Conservation (phyloP, 2,113 vertebrate genomes). For the Saguinus midas region DNA sequence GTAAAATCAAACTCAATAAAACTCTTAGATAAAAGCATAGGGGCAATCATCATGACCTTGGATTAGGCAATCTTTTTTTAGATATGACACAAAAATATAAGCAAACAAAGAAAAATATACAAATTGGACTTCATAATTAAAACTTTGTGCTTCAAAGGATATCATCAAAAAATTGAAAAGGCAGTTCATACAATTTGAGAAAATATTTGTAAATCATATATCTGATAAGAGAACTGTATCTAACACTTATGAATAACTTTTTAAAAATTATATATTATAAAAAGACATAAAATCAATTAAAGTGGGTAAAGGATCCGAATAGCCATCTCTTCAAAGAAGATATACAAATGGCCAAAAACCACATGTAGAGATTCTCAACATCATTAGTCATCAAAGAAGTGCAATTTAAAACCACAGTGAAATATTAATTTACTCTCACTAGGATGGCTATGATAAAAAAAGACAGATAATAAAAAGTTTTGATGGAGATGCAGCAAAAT, state of each 20-base stretch:
- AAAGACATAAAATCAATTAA: neutral
- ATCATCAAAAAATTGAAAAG: neutral
- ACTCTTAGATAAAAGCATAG: neutral
- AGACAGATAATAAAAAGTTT: neutral
- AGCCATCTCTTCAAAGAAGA: neutral
- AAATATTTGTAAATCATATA: neutral
- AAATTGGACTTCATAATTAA: neutral
- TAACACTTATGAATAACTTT: neutral
- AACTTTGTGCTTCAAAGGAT: neutral
- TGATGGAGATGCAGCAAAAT: neutral
- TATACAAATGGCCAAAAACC: neutral
- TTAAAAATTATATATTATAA: neutral
- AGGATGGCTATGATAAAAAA: neutral
- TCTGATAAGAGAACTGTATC: neutral
- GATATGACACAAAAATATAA: neutral
- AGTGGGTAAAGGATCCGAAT: neutral
- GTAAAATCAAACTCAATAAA: neutral
- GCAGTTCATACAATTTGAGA: neutral
- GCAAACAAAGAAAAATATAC: neutral
- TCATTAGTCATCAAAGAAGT: neutral
- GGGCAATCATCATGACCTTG: neutral
- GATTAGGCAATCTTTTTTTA: neutral
- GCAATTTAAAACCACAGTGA: neutral
- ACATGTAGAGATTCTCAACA: neutral
- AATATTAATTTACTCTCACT: neutral